Conservation (phyloP, 35 echinoderm and acorn worm species). For the Amphiura filiformis region DNA sequence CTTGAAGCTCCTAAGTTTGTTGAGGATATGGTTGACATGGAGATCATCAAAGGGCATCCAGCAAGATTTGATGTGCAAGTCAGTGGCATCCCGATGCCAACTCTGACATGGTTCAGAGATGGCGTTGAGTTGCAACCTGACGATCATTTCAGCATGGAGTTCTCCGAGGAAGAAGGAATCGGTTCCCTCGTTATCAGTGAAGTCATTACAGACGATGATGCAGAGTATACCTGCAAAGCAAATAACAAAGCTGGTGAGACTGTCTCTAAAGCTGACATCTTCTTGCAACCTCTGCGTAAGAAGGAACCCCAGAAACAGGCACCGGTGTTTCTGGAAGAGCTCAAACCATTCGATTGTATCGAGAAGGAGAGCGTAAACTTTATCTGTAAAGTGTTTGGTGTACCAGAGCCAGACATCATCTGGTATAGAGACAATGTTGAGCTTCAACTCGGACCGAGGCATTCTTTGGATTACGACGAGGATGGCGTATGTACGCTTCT, state of each 20-base stretch:
- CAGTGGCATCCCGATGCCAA: conserved; percentile 75
- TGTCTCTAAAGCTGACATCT: conserved; percentile 80
- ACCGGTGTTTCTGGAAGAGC: conserved; percentile 67
- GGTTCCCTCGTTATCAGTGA: conserved; percentile 80
- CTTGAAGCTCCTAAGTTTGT: conserved; percentile 86
- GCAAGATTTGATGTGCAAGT: conserved; percentile 94
- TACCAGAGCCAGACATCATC: conserved; percentile 77
- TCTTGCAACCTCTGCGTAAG: conserved; percentile 73
- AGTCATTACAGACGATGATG: conserved; percentile 79
- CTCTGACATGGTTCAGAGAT: conserved; percentile 79
- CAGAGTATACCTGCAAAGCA: conserved; percentile 94
- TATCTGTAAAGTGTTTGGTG: conserved; percentile 65
- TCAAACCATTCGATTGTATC: conserved; percentile 37
- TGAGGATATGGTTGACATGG: conserved; percentile 95
- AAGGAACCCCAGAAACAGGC: conserved; percentile 59
- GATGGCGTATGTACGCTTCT: conserved; percentile 71
- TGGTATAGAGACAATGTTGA: conserved; percentile 87
- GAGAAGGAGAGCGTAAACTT: conserved; percentile 86
- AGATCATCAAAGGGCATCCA: conserved; percentile 83
- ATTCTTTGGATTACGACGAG: conserved; percentile 77
- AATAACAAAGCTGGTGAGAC: conserved; percentile 84
- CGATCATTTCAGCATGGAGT: conserved; percentile 82
- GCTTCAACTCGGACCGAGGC: conserved; percentile 52
- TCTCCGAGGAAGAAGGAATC: conserved; percentile 79
- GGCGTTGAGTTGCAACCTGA: conserved; percentile 64